Conservation (phyloP, 2,888 invertebrate genomes). For the Tribolium freemani region DNA sequence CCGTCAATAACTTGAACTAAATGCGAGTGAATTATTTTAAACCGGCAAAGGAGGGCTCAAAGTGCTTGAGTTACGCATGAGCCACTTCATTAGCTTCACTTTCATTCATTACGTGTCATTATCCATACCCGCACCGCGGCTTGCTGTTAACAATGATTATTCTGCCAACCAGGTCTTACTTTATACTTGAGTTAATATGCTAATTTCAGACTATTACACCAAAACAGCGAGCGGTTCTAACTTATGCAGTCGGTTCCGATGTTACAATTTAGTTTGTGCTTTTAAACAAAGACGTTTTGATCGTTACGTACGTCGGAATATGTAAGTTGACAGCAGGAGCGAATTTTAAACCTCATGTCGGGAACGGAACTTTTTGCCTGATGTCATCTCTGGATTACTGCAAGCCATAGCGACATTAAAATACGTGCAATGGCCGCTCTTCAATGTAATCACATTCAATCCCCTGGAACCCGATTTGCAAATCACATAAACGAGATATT, state of each 20-base stretch:
- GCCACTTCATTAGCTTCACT: constrained; percentile 47
- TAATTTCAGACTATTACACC: constrained; percentile 35
- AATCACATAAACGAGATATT: too few relatives aligned
- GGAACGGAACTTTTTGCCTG: not conserved
- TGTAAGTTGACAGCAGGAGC: constrained; percentile 5
- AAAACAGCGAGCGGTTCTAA: constrained; percentile 9
- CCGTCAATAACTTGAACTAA: not conserved
- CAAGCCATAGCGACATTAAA: too few relatives aligned
- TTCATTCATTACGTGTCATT: constrained; percentile 42
- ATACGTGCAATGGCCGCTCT: too few relatives aligned
- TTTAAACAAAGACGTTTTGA: constrained; percentile 34
- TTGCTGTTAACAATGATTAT: constrained; percentile 32
- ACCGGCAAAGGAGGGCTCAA: constrained; percentile 30
- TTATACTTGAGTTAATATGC: constrained; percentile 39
- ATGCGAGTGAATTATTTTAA: constrained; percentile 45
- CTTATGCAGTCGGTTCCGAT: constrained; percentile 19
- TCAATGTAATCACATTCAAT: too few relatives aligned
- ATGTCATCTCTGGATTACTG: not conserved
- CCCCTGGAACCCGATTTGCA: too few relatives aligned
- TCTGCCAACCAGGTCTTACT: constrained; percentile 29
- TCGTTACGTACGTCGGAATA: constrained; percentile 18
- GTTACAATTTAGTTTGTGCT: constrained; percentile 34
- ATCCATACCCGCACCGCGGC: constrained; percentile 31
- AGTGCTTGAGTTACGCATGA: constrained; percentile 43
- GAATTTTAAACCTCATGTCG: constrained; percentile 24